phyloP scores from a whole-genome alignment of 2,113 vertebrate genomes.

The Dendropsophus ebraccatus region DNA sequence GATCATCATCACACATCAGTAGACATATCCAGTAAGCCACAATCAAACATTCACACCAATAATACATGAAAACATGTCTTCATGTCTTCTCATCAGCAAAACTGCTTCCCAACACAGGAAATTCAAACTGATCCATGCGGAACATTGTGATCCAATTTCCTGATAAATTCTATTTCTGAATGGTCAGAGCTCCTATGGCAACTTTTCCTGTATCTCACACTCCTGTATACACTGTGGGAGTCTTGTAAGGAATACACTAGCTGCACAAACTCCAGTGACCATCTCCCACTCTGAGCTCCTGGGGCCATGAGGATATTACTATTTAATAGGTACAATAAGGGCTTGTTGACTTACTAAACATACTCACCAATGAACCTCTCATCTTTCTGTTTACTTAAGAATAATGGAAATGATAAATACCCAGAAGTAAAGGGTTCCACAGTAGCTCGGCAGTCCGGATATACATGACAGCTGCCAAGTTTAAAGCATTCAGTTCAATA shows the following conservation, averaged over 20 bases:
- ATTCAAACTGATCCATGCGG: neutral
- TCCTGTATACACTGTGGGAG: neutral
- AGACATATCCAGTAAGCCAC: neutral
- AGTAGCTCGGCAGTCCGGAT: neutral
- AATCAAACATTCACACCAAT: neutral
- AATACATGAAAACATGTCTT: neutral
- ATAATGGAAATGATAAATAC: neutral
- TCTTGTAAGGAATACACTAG: conserved; percentile 27
- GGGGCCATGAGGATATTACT: conserved; percentile 59
- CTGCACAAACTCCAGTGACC: conserved; percentile 60
- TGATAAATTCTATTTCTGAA: too few relatives aligned
- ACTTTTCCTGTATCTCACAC: neutral
- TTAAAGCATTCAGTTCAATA: neutral
- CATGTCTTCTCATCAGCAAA: neutral
- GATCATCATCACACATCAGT: neutral
- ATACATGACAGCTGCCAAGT: neutral
- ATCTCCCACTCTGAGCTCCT: conserved; percentile 55
- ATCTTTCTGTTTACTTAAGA: conserved; percentile 51
- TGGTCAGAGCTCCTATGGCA: neutral
- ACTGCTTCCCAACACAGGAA: neutral
- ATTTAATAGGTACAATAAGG: conserved; percentile 61
- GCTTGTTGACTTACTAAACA: conserved; percentile 59
- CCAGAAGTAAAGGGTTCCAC: neutral
- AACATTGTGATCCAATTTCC: too few relatives aligned
- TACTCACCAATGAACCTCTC: conserved; percentile 29